A percentile compares a stretch with the other conserved stretches of the same genome.
Evolutionary conservation across 30 jellyfish, hydroid and myxozoan genomes (phyloP).

Genomic region (Chrysaora quinquecirrha): DNA sequence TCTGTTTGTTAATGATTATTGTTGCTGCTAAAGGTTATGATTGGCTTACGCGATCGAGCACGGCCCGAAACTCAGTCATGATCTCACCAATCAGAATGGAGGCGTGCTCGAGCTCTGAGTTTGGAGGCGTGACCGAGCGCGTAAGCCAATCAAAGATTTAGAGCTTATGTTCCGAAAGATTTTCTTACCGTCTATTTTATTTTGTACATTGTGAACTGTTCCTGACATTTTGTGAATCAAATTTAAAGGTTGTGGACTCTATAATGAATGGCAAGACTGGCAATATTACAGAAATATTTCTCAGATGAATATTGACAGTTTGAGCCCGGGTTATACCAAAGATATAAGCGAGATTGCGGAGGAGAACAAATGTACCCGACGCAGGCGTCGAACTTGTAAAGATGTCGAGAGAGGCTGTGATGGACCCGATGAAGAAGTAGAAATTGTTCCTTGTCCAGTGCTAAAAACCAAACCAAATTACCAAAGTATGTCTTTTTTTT

Average conservation of each 20-base stretch:
- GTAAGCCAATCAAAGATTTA: no score
- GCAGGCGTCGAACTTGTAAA: not conserved
- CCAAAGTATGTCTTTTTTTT: not conserved
- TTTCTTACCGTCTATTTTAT: no score
- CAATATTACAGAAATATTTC: not conserved
- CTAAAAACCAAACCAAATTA: not conserved
- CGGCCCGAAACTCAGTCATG: no score
- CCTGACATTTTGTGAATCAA: no score
- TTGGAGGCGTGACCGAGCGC: no score
- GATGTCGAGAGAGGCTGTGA: not conserved
- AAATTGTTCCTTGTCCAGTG: not conserved
- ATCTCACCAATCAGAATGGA: no score
- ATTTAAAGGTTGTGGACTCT: not conserved
- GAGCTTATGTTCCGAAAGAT: no score
- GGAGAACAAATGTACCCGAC: not conserved
- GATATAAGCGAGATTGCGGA: not conserved
- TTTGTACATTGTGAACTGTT: no score
- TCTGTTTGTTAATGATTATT: no score
- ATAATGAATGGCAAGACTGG: constrained; percentile 1
- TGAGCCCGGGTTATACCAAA: not conserved
- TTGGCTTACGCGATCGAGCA: no score
- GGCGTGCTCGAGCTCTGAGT: no score
- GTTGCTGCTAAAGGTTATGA: no score
- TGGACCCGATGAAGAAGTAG: constrained; percentile 8
- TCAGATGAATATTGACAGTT: not conserved